Evolutionary conservation across 92 coral and sea anemone genomes (phyloP).

Genomic region (Zoanthus sansibaricus): DNA sequence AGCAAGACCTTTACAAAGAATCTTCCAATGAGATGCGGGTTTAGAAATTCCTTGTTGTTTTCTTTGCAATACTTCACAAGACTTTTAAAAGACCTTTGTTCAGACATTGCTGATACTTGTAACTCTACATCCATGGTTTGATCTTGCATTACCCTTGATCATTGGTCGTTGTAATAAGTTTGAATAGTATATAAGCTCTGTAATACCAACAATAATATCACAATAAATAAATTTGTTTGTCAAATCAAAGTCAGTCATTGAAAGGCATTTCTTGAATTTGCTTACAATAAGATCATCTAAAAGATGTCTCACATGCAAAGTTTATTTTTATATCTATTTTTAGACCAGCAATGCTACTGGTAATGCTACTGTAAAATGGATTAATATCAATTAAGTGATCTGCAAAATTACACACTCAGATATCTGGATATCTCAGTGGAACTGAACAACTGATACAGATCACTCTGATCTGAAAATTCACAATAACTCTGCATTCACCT

Average conservation of each 20-base stretch:
- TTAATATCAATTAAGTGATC: neutral
- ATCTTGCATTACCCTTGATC: neutral
- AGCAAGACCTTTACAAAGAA: conserved; percentile 33
- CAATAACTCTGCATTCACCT: neutral
- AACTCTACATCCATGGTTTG: neutral
- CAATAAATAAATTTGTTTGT: conserved; percentile 43
- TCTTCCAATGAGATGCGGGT: conserved; percentile 10
- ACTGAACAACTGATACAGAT: neutral
- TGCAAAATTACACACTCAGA: neutral
- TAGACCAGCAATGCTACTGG: neutral
- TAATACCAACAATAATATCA: conserved; percentile 45
- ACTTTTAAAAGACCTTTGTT: neutral
- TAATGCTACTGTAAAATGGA: neutral
- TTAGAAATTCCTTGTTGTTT: conserved; percentile 1
- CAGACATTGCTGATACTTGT: neutral
- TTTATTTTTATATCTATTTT: too few species aligned
- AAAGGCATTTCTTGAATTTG: conserved; percentile 19
- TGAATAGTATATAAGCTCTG: conserved; percentile 17
- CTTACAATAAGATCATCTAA: conserved; percentile 28
- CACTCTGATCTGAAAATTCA: neutral
- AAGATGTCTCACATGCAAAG: conserved; percentile 37
- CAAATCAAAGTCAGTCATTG: conserved; percentile 49
- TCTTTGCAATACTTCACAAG: conserved; percentile 21
- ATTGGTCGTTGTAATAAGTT: neutral
- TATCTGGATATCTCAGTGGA: neutral